Evolutionary conservation across 2,888 invertebrate genomes (phyloP).

Genomic region (Zaprionus lineosus): DNA sequence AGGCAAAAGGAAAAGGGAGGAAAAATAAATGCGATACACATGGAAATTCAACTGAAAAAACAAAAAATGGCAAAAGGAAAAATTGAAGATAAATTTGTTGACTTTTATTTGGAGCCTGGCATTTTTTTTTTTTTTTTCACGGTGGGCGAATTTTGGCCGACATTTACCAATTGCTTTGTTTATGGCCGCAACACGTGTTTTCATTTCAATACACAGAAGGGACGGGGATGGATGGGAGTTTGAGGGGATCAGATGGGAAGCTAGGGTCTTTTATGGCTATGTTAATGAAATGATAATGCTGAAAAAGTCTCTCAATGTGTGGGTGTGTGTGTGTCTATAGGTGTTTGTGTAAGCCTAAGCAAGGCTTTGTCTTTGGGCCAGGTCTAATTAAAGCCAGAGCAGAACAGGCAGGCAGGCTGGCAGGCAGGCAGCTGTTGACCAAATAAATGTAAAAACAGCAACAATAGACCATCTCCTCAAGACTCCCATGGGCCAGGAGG

Average conservation of each 20-base stretch:
- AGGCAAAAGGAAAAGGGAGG: too few species aligned
- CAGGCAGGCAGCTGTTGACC: conserved; percentile 24
- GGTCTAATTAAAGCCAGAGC: conserved; percentile 44
- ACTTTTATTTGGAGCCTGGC: neutral
- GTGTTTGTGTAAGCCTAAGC: neutral
- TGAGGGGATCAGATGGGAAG: neutral
- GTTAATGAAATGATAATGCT: conserved; percentile 75
- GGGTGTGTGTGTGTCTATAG: too few species aligned
- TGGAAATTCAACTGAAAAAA: too few species aligned
- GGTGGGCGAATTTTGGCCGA: conserved; percentile 35
- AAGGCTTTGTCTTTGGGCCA: conserved; percentile 13
- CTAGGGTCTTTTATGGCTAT: conserved; percentile 63
- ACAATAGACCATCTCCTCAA: too few species aligned
- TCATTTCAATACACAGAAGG: conserved; percentile 53
- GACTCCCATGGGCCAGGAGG: conserved; percentile 26
- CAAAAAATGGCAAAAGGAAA: too few species aligned
- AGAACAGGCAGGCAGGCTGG: neutral
- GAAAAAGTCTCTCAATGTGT: too few species aligned
- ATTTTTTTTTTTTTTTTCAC: conserved; percentile 21
- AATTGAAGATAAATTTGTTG: conserved; percentile 19
- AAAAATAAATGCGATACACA: too few species aligned
- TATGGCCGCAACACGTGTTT: conserved; percentile 76
- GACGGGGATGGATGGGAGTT: neutral
- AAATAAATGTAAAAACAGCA: conserved; percentile 12
- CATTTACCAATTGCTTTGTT: conserved; percentile 71